Percentiles rank a stretch among this genome's conserved stretches.
Conservation (phyloP, 1,140 invertebrate genomes). For the Drosophila arizonae region DNA sequence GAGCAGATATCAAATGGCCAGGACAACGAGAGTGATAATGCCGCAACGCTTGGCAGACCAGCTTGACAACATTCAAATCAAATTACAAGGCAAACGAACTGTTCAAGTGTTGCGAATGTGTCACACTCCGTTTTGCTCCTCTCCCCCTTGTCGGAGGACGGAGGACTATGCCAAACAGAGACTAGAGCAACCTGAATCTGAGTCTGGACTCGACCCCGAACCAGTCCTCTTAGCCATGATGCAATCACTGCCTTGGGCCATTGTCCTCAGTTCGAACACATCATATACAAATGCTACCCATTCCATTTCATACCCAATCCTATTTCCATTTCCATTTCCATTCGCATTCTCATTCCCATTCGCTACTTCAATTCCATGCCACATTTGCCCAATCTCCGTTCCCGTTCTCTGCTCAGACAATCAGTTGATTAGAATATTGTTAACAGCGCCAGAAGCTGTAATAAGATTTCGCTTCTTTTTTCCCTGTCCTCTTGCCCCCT, state of each 20-base stretch:
- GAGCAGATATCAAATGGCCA: neutral
- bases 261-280: slow-evolving; percentile 4
- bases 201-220: neutral
- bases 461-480: neutral
- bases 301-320: neutral
- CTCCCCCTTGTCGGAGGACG: neutral
- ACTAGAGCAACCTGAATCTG: neutral
- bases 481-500: neutral
- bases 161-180: neutral
- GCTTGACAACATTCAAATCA: slow-evolving; percentile 48
- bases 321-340: slow-evolving; percentile 3
- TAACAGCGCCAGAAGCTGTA: slow-evolving; percentile 10
- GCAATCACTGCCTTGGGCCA: slow-evolving; percentile 19
- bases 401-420: slow-evolving; percentile 25
- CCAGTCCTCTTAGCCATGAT: neutral
- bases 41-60: slow-evolving; percentile 24
- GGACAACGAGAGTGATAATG: slow-evolving; percentile 13
- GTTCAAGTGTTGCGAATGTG: slow-evolving; percentile 62
- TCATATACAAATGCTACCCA: slow-evolving; percentile 17
- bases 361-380: neutral
- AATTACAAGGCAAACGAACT: slow-evolving; percentile 60
- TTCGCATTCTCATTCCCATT: neutral
- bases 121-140: neutral
- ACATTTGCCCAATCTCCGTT: slow-evolving; percentile 26
- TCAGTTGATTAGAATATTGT: slow-evolving; percentile 57